A percentile compares a stretch with the other conserved stretches of the same genome.
phyloP scores from a whole-genome alignment of 2,797 vertebrate species.

The Oryzias dopingdopingensis region DNA sequence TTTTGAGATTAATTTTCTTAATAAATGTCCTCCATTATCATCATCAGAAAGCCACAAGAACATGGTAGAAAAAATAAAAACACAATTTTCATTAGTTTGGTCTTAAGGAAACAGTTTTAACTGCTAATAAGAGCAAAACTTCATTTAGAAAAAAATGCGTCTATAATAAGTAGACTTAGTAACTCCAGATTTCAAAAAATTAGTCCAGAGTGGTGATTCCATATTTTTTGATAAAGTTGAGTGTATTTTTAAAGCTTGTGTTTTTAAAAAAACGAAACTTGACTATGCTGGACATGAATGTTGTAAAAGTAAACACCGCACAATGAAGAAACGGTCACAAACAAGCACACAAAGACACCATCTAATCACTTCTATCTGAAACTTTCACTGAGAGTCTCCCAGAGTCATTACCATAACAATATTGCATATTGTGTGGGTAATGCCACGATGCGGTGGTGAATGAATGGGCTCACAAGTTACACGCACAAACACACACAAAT shows the following conservation, averaged over 20 bases:
- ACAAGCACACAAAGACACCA: constrained; percentile 36
- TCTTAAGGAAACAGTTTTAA: no score
- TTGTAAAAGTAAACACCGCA: constrained; percentile 30
- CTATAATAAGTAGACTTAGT: no score
- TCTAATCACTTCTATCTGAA: constrained; percentile 36
- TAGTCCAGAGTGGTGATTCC: no score
- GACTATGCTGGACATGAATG: constrained; percentile 22
- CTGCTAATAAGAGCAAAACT: no score
- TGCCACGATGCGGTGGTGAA: constrained; percentile 80
- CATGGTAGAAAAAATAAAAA: no score
- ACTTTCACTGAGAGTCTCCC: constrained; percentile 29
- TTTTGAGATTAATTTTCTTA: no score
- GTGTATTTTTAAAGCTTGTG: constrained; percentile 1
- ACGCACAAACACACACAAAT: constrained; percentile 52
- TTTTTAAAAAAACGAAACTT: constrained; percentile 32
- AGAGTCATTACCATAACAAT: constrained; percentile 67
- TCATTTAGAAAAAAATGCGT: no score
- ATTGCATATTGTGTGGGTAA: constrained; percentile 68
- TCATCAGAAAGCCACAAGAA: no score
- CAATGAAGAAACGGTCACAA: constrained; percentile 40
- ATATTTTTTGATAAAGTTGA: no score
- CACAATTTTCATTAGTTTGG: no score
- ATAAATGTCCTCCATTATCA: no score
- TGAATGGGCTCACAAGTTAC: constrained; percentile 70
- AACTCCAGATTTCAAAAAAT: no score